Evolutionary conservation across 2,113 vertebrate genomes (phyloP).

Genomic region (Haemorhous mexicanus): DNA sequence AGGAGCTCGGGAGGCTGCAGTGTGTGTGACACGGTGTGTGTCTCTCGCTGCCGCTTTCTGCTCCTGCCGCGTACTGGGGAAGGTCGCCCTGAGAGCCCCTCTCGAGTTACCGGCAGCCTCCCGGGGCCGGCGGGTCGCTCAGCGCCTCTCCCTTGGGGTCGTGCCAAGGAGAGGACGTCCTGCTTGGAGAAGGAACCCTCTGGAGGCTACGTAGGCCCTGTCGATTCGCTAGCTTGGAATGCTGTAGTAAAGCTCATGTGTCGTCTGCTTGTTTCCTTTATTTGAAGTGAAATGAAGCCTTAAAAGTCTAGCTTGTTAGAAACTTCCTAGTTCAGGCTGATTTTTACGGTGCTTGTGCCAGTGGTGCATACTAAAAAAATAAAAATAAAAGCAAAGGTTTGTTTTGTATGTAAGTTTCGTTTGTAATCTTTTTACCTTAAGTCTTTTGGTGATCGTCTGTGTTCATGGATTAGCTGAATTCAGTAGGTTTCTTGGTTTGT

Average conservation of each 20-base stretch:
- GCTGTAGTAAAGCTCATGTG: not conserved
- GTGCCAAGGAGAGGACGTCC: not conserved
- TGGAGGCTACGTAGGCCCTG: not conserved
- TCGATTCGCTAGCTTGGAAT: not conserved
- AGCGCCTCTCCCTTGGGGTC: not conserved
- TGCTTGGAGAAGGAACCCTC: not conserved
- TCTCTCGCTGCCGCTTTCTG: not conserved
- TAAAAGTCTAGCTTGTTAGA: not conserved
- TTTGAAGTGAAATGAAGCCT: not conserved
- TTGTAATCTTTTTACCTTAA: not conserved
- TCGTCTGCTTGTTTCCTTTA: not conserved
- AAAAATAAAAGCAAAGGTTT: not conserved
- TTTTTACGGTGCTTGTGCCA: not conserved
- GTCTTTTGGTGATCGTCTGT: not conserved
- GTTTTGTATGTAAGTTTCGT: not conserved
- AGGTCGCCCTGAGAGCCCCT: not conserved
- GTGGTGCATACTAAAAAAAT: fast-evolving
- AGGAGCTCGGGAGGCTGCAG: not conserved
- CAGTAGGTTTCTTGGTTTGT: not conserved
- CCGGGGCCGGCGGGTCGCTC: not conserved
- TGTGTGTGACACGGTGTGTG: not conserved
- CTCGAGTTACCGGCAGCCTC: not conserved
- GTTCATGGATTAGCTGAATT: not conserved
- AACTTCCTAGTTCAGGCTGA: not conserved
- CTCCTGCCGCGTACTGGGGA: not conserved